phyloP scores from a whole-genome alignment of 2,113 vertebrate genomes.

The Ammodytes marinus region DNA sequence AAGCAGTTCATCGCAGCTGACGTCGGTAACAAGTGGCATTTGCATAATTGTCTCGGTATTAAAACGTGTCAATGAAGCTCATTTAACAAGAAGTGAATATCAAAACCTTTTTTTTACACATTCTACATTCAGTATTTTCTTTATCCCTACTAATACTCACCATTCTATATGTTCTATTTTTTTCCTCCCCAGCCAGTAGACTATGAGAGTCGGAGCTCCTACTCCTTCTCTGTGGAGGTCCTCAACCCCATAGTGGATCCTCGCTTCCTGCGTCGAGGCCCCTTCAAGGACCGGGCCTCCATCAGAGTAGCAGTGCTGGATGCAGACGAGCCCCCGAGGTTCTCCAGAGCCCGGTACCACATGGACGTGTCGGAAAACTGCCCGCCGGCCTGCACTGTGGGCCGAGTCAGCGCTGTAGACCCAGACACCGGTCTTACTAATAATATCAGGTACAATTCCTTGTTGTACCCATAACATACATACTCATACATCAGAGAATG shows the following conservation, averaged over 20 bases:
- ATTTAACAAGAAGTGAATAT: slow-evolving; percentile 39
- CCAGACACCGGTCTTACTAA: slow-evolving; percentile 89
- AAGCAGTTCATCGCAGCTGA: slow-evolving; percentile 32
- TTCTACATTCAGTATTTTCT: not conserved
- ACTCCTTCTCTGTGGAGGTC: slow-evolving; percentile 91
- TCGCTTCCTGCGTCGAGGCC: slow-evolving; percentile 89
- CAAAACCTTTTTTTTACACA: slow-evolving; percentile 8
- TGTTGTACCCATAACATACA: no score
- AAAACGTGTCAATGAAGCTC: slow-evolving; percentile 14
- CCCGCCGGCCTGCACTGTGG: slow-evolving; percentile 84
- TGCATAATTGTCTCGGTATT: slow-evolving; percentile 45
- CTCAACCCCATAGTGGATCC: slow-evolving; percentile 92
- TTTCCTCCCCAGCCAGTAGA: slow-evolving; percentile 85
- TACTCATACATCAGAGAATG: not conserved
- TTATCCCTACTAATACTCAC: not conserved
- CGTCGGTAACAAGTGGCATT: slow-evolving; percentile 39
- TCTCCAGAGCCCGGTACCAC: slow-evolving; percentile 86
- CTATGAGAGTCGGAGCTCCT: slow-evolving; percentile 90
- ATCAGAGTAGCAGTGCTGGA: slow-evolving; percentile 89
- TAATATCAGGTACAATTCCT: slow-evolving; percentile 86
- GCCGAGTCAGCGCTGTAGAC: slow-evolving; percentile 88
- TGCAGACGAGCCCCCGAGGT: slow-evolving; percentile 90
- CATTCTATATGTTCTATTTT: not conserved
- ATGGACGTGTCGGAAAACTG: slow-evolving; percentile 91
- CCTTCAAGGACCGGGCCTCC: slow-evolving; percentile 91